A percentile compares a stretch with the other conserved stretches of the same genome.
Conservation (phyloP, 1,140 invertebrate species). For the Drosophila simulans region DNA sequence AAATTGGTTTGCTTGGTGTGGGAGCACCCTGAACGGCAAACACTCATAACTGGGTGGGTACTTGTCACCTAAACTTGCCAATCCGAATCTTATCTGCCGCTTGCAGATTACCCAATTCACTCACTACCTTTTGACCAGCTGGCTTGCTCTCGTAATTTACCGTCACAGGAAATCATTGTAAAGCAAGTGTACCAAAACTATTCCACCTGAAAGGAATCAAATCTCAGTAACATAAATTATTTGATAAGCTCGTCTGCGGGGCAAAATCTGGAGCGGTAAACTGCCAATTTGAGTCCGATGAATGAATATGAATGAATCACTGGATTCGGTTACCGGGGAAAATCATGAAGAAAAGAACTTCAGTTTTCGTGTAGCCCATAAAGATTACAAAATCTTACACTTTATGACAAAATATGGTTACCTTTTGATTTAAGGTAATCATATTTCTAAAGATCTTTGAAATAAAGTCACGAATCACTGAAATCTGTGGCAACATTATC, state of each 20-base stretch:
- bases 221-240: slow-evolving; percentile 23
- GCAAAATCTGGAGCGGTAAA: neutral
- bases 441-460: too few relatives aligned
- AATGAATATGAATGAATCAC: slow-evolving; percentile 12
- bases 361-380: too few relatives aligned
- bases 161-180: slow-evolving; percentile 1
- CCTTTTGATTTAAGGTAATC: too few relatives aligned
- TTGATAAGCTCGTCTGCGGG: neutral
- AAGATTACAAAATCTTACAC: neutral
- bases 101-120: slow-evolving; percentile 6
- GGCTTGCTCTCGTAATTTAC: slow-evolving; percentile 3
- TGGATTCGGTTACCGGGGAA: neutral
- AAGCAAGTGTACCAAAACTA: slow-evolving; percentile 8
- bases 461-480: too few relatives aligned
- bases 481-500: too few relatives aligned
- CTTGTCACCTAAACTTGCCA: neutral
- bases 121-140: neutral
- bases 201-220: slow-evolving; percentile 10
- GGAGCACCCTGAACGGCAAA: slow-evolving; percentile 9
- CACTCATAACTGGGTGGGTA: neutral
- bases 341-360: neutral
- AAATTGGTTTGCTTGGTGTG: slow-evolving; percentile 33
- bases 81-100: slow-evolving; percentile 30
- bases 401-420: too few relatives aligned
- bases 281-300: neutral